Evolutionary conservation across 2,113 vertebrate species (phyloP).

Genomic region (Upupa epops): DNA sequence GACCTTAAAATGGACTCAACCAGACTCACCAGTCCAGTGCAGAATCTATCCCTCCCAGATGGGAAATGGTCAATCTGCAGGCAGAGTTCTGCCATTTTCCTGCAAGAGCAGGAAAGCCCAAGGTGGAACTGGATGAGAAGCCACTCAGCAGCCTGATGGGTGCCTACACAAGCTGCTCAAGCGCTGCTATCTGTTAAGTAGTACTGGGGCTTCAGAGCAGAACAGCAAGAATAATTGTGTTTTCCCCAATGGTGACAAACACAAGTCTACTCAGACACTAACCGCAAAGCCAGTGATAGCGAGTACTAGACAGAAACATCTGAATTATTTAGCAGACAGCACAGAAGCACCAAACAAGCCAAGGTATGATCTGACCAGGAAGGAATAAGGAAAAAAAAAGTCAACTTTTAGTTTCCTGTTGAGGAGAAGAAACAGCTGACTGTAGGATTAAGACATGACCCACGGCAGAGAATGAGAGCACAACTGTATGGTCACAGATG

Average conservation of each 20-base stretch:
- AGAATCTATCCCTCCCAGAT: not conserved
- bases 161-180: not conserved
- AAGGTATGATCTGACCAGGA: constrained; percentile 21
- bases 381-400: not conserved
- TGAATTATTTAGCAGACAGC: constrained; percentile 46
- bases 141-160: not conserved
- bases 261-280: not conserved
- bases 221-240: not conserved
- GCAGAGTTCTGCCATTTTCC: not conserved
- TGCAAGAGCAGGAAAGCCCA: not conserved
- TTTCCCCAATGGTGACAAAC: not conserved
- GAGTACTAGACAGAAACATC: constrained; percentile 3
- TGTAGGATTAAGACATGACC: not conserved
- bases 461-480: not conserved
- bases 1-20: not conserved
- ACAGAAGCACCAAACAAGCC: constrained; percentile 4
- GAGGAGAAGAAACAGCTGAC: not conserved
- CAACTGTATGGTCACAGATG: accelerated
- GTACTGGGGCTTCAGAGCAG: not conserved
- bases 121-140: not conserved
- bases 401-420: not conserved
- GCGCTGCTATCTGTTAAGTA: not conserved
- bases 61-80: not conserved
- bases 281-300: not conserved
- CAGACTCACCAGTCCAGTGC: not conserved